Base-by-base conservation (phyloP, 2,113 vertebrate species). In the Phocoena phocoena region DNA sequence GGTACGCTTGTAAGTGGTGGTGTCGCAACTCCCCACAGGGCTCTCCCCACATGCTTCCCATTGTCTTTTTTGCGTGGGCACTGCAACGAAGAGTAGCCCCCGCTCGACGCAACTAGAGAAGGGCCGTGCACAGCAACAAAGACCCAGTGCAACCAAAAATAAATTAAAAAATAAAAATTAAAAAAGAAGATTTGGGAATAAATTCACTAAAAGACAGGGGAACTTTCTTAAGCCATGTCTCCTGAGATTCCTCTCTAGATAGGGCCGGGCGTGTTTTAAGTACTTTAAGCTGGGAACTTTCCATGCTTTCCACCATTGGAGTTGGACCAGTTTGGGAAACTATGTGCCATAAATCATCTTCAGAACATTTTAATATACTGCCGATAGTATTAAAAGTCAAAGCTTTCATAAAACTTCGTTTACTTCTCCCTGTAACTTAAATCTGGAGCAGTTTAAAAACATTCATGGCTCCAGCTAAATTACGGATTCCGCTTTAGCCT, bases 341-440 rank as follows among this genome's bases (percentile, higher is more conserved):
- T 55, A 74, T 71, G 83, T 91, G 62, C 83, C 94, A 92, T 98
- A 98, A 97, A 97, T 98, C 93, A 97, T 67, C 88, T 96, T 80
- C 47, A 6, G 82, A 92, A 84, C 90, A 17, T 74, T 95, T 97
- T 98, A 97, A 97, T 97, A 95, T 91, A 97, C 97, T 97, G 86
- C 97, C 0, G 1, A 95, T 84, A 70, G 93, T 88, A 97, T 98
- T 98, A 97, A 97, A 98, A 97, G 97, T 97, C 96, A 97, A 87
- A 95, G 96, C 97, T 97, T 97, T 98, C 98, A 95, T 93, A 95
- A 95, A 96, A 93, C 58, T 70, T 97, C 95, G 97, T 97, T 97
- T 97, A 97, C 93, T 93, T 97, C 88, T 68, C 73, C 71, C 58
- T 28, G 77, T 86, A 93, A 90, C 88, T 96, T 90, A 86, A 88